A percentile compares a stretch with the other conserved stretches of the same genome.
phyloP scores from a whole-genome alignment of 2,888 invertebrate species.

The Cheilosia variabilis region DNA sequence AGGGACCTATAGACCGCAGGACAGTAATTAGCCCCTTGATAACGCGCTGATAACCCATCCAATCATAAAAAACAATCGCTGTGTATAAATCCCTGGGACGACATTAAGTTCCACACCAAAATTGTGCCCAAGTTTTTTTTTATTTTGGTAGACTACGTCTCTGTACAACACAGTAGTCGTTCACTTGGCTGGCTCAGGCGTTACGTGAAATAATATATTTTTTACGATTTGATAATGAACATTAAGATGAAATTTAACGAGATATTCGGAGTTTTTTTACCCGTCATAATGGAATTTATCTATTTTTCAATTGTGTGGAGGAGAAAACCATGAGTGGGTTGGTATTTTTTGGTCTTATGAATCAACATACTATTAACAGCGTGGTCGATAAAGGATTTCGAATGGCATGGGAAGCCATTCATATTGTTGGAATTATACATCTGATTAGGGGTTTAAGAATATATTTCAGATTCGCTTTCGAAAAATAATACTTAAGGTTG shows the following conservation, averaged over 20 bases:
- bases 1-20: slow-evolving; percentile 77
- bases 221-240: slow-evolving; percentile 77
- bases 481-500: not conserved
- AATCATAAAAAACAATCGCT: slow-evolving; percentile 74
- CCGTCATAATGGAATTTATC: slow-evolving; percentile 50
- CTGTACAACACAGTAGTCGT: slow-evolving; percentile 43
- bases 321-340: slow-evolving; percentile 10
- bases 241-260: slow-evolving; percentile 74
- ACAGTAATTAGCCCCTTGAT: slow-evolving; percentile 82
- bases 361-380: slow-evolving; percentile 2
- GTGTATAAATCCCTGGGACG: slow-evolving; percentile 68
- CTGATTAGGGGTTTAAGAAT: not conserved
- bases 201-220: slow-evolving; percentile 69
- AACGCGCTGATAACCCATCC: slow-evolving; percentile 80
- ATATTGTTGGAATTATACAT: not conserved
- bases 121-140: slow-evolving; percentile 51
- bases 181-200: slow-evolving; percentile 38
- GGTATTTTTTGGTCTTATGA: slow-evolving; percentile 2
- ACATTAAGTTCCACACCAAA: slow-evolving; percentile 68
- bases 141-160: slow-evolving; percentile 39
- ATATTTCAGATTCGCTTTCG: not conserved
- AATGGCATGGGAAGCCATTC: not conserved
- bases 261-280: slow-evolving; percentile 48
- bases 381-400: slow-evolving; percentile 1
- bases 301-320: slow-evolving; percentile 26